Conservation (phyloP, 2,113 vertebrate species). For the Neogale vison region DNA sequence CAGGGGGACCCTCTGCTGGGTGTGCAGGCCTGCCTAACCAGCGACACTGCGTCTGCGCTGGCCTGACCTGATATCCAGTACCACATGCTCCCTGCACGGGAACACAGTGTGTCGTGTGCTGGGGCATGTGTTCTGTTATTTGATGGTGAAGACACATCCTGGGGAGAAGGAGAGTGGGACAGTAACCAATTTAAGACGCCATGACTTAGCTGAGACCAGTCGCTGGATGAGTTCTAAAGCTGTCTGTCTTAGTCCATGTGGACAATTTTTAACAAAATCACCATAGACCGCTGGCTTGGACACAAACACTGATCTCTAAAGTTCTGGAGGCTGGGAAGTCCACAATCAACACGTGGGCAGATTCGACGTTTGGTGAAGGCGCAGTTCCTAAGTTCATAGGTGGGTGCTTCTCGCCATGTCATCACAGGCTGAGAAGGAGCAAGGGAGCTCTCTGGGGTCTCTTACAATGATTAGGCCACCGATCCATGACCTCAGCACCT, state of each 20-base stretch:
- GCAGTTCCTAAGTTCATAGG: not conserved
- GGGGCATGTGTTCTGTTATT: accelerated
- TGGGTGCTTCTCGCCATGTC: not conserved
- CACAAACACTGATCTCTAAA: not conserved
- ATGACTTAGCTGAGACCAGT: not conserved
- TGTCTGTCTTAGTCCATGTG: not conserved
- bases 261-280: not conserved
- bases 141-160: no score
- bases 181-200: not conserved
- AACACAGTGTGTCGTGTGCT: not conserved
- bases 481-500: not conserved
- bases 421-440: not conserved
- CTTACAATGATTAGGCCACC: not conserved
- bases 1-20: accelerated
- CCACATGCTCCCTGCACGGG: accelerated
- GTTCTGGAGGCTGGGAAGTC: not conserved
- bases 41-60: accelerated
- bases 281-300: not conserved
- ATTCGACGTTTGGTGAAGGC: no score
- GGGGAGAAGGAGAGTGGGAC: no score
- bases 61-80: accelerated
- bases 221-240: not conserved
- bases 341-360: no score
- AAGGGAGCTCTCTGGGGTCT: not conserved
- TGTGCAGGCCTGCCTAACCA: accelerated